Base-by-base conservation (phyloP, 2,888 invertebrate species). In the Emmelina monodactyla region DNA sequence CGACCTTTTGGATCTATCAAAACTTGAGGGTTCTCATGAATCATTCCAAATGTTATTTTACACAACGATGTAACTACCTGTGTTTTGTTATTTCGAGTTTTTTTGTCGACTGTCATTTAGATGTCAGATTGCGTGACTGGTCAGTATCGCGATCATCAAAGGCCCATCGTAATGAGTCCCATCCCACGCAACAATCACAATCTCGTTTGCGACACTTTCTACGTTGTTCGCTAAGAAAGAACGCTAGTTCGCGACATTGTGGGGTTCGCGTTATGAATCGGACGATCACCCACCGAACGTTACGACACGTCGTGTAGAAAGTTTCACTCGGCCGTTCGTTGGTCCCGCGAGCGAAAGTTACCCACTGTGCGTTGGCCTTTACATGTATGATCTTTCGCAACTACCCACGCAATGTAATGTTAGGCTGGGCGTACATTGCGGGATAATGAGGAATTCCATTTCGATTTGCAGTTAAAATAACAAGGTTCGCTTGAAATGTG, bases 281-380 rank as follows among this genome's bases (percentile, higher is more conserved):
- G 62, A 61, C 72, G 69, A 71, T 68, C 69, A 63, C 65, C 64
- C 65, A 63, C 65, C 64, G 65, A 12, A 38, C 54, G 65, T 78
- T 78, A 76, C 76, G 67, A 75, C 64, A 75, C 58, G 65, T 51
- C 72, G n/a, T n/a, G 75, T 76, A 76, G 79, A 79, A 79, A 79
- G 79, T 67, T 60, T 60, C 58, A 51, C 67, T 75, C 13, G 29
- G 29, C 76, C 78, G 78, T 78, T 73, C 78, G 72, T 64, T 61
- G 72, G 72, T 68, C 78, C 53, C 62, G 59, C 58, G 45, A 58
- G 78, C 70, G 78, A 79, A 78, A 78, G 75, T 76, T 69, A 55
- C 44, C 37, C 42, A 42, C 62, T 62, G 64, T 62, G 58, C 53
- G 55, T 51, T 46, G 45, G 50, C 50, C 56, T 54, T 57, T 50